These are phyloP conservation scores for Clarias pachynema DNA, from an alignment of 2,797 vertebrate species.

Conservation along the genomic window DNA sequence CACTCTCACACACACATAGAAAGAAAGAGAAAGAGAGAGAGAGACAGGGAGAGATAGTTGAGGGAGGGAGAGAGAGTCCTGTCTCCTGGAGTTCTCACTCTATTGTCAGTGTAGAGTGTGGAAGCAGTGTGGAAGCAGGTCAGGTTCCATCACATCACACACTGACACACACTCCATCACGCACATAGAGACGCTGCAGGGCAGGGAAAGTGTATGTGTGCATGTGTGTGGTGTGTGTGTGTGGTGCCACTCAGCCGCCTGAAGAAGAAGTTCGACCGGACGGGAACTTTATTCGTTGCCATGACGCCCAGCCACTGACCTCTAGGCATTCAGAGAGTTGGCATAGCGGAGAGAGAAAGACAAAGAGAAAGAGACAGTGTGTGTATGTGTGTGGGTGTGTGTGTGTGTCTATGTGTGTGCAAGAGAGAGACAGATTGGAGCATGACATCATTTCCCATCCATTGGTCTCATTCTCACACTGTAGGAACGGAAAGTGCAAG, in stretches of 20 bases:
- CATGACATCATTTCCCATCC: constrained; percentile 57
- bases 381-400: constrained; percentile 1
- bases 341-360: constrained; percentile 38
- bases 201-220: constrained; percentile 1
- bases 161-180: constrained; percentile 37
- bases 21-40: neutral
- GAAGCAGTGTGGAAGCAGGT: constrained; percentile 37
- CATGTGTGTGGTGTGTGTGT: constrained; percentile 26
- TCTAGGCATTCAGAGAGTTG: constrained; percentile 48
- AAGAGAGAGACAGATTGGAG: constrained; percentile 34
- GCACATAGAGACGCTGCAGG: constrained; percentile 23
- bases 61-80: neutral
- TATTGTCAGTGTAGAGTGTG: constrained; percentile 31
- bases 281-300: constrained; percentile 55
- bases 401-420: neutral
- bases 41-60: neutral
- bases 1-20: constrained; percentile 28
- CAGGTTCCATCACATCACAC: constrained; percentile 48
- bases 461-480: constrained; percentile 50
- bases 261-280: constrained; percentile 49
- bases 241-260: constrained; percentile 51
- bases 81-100: constrained; percentile 34
- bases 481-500: constrained; percentile 12
- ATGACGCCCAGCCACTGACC: constrained; percentile 56
- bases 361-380: constrained; percentile 22